Conservation (phyloP, 2,113 vertebrate species). For the human region GRCh38 chrX:100263501-100264000, state of each 20-base stretch:
- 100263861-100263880: not conserved
- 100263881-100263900: not conserved
- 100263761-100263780: not conserved
- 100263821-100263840: not conserved
- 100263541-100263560: slow-evolving; percentile 14
- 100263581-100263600: slow-evolving; percentile 55
- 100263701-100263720: not conserved
- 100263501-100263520: not conserved
- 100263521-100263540: slow-evolving; percentile 24
- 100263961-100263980: slow-evolving; percentile 39
- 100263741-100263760: not conserved
- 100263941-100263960: not conserved
- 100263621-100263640: not conserved
- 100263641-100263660: slow-evolving; percentile 39
- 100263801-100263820: slow-evolving; percentile 17
- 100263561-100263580: slow-evolving; percentile 54
- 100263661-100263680: not conserved
- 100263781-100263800: slow-evolving; percentile 46
- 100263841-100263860: not conserved
- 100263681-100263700: slow-evolving; percentile 36
- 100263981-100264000: not conserved
- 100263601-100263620: not conserved
- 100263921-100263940: not conserved
- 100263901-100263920: slow-evolving; percentile 7
- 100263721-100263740: slow-evolving; percentile 13